phyloP scores from a whole-genome alignment of 2,888 invertebrate genomes.

The Formica aserva region DNA sequence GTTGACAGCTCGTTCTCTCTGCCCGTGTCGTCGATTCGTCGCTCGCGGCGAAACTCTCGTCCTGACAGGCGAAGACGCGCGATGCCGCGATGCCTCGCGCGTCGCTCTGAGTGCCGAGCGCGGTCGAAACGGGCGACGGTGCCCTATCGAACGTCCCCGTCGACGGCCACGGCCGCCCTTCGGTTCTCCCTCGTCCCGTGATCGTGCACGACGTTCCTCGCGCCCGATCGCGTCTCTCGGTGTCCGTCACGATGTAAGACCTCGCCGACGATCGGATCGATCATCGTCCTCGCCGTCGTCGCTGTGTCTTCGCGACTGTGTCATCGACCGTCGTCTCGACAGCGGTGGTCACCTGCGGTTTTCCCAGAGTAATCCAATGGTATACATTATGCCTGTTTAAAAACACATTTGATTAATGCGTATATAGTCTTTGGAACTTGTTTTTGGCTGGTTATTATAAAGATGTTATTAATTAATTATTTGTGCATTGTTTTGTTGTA shows the following conservation, averaged over 20 bases:
- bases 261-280: slow-evolving; percentile 12
- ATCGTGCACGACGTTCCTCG: slow-evolving; percentile 8
- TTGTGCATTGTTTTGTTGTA: background rate
- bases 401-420: background rate
- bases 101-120: slow-evolving; percentile 1
- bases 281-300: background rate
- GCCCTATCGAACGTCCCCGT: slow-evolving; percentile 32
- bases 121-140: slow-evolving; percentile 17
- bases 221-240: background rate
- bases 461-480: background rate
- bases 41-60: background rate
- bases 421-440: background rate
- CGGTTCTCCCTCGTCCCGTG: background rate
- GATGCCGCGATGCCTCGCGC: slow-evolving; percentile 32
- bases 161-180: background rate
- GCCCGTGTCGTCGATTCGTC: background rate
- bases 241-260: background rate
- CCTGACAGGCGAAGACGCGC: slow-evolving; percentile 7
- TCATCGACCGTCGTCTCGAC: background rate
- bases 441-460: background rate
- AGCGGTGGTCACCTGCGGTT: background rate
- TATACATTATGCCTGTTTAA: background rate
- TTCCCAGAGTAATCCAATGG: background rate
- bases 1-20: slow-evolving; percentile 68
- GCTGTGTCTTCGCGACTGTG: background rate